Evolutionary conservation across 2,797 vertebrate species (phyloP), one percentile per base, ranked within the genome.

Genomic region (Crotalus adamanteus): DNA sequence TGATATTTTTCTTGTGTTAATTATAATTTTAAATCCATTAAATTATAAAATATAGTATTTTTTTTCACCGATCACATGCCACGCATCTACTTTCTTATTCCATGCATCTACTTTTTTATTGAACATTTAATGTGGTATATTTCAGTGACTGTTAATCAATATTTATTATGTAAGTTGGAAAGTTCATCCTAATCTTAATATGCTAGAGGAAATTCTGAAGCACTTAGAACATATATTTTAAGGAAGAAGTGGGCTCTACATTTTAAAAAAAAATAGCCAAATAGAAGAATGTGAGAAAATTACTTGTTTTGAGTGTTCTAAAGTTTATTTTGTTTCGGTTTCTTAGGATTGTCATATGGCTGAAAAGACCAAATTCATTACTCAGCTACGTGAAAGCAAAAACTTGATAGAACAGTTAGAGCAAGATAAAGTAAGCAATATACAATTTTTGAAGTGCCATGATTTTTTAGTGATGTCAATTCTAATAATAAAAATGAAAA

Each of bases 311-410:
- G 51, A 92, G 55, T 95, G 88, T 94, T 95, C 95, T 94, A 1
- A 93, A 69, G 94, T 53, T 89, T 28, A 57, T 26, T 53, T 31
- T 85, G 26, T 20, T 95, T 92, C n/a, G 92, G 89, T 94, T 90
- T 95, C 96, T 92, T 96, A 99, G 99, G 99, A 99, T 86, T 98
- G 99, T 92, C 99, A 99, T 95, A 99, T 98, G 90, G 97, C 98
- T 95, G 99, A 99, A 97, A 99, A 99, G 98, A 99, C 98, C 2
- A 99, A 99, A 97, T 96, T 99, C 96, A 99, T 99, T 96, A 99
- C 98, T 51, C 99, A 99, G 93, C 97, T 99, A 91, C 98, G 98
- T 69, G 99, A 99, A 97, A 99, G 99, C 93, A 99, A 99, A 97
- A 98, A 99, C 97, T 98, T 98, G 93, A 98, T 99, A 96, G 99